Evolutionary conservation across 2,113 vertebrate species (phyloP).

Genomic region (Chroicocephalus ridibundus): DNA sequence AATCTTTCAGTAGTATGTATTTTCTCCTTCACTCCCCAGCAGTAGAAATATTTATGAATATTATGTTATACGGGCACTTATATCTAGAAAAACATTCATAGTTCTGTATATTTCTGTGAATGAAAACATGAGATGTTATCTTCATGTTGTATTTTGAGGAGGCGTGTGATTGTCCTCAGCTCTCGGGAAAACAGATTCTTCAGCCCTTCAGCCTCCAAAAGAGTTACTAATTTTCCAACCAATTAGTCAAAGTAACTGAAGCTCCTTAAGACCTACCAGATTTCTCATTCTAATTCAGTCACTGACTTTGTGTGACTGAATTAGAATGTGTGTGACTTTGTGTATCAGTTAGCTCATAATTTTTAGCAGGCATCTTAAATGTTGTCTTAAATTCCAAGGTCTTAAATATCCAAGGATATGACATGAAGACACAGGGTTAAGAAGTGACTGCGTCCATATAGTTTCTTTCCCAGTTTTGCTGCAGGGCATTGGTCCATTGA

Average conservation of each 20-base stretch:
- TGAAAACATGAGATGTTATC: neutral
- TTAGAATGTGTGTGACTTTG: neutral
- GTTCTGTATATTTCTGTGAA: neutral
- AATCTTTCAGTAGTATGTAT: neutral
- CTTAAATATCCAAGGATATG: too few relatives aligned
- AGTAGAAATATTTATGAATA: neutral
- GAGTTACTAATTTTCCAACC: neutral
- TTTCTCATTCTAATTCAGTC: neutral
- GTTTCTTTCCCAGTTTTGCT: neutral
- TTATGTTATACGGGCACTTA: neutral
- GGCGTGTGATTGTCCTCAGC: neutral
- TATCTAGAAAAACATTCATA: neutral
- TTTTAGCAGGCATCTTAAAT: neutral
- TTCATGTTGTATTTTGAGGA: neutral
- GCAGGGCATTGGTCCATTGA: neutral
- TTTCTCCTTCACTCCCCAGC: neutral
- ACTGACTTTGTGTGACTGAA: neutral
- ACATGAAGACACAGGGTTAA: neutral
- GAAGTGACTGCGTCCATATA: fast-evolving
- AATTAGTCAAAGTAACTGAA: neutral
- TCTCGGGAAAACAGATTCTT: neutral
- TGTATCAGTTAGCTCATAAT: neutral
- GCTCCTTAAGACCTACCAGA: neutral
- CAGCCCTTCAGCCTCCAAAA: neutral
- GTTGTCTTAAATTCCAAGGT: neutral